Evolutionary conservation across 2,888 invertebrate genomes (phyloP), one percentile per base, ranked within the genome.

Genomic region (Acronicta leporina): DNA sequence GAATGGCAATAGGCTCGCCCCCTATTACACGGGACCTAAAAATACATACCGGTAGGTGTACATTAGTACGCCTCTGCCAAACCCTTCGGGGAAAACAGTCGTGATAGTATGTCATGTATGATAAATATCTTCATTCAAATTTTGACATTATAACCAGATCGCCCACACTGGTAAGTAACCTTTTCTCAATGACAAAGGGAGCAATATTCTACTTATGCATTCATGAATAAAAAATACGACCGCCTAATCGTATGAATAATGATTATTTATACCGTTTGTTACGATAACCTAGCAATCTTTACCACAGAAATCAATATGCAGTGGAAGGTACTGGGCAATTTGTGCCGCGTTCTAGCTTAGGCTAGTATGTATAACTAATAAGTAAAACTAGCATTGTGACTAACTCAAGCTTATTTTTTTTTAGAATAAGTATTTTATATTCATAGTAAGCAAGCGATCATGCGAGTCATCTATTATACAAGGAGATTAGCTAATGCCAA

Each of bases 291-390:
- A 60, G 60, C 74, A 58, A 61, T 60, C 54, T 62, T 65, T 65
- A 42, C 59, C 46, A 47, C 51, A 69, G 58, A 69, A 79, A 82
- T 79, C 78, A 69, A 81, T 81, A 80, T 64, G 56, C 63, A 65
- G 25, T 68, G 53, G 47, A 48, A 64, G 51, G 43, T 54, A 49
- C 46, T 50, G 11, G 50, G 52, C 57, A 63, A 73, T 70, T 77
- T 63, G 58, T 73, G 81, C 70, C 41, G 47, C 60, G 66, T 80
- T 80, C 38, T 62, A 66, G 10, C 0, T 16, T 5, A 3, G 5
- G 3, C 25, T 2, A 59, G 64, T 64, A 51, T 45, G 58, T 72
- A 0, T 38, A 33, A 15, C 25, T 3, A 13, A 4, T 20, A 16
- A 43, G 16, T 43, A 7, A 10, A 25, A n/a, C n/a, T n/a, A n/a